Percentiles rank a stretch among this genome's conserved stretches.
Conservation (phyloP, 1,140 invertebrate genomes). For the Drosophila saltans region DNA sequence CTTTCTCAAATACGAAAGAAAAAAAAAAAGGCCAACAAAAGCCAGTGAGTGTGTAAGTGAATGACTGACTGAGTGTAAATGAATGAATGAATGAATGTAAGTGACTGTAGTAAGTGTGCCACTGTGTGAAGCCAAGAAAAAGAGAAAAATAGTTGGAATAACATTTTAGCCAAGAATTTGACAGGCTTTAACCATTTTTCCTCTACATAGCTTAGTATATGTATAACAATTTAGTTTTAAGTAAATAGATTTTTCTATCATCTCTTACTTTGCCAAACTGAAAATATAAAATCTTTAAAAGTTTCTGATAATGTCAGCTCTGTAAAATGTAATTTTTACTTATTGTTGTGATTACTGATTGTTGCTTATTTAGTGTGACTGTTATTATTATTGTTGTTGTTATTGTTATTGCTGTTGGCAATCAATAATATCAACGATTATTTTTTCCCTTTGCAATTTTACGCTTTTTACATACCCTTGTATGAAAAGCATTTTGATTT, state of each 20-base stretch:
- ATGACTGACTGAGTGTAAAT: conserved; percentile 7
- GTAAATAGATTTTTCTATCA: background rate
- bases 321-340: conserved; percentile 34
- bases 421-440: conserved; percentile 27
- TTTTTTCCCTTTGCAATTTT: conserved; percentile 4
- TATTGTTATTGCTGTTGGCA: conserved; percentile 7
- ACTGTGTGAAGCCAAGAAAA: conserved; percentile 50
- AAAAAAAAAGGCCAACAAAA: conserved; percentile 48
- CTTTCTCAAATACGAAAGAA: conserved; percentile 6
- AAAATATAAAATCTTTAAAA: conserved; percentile 13
- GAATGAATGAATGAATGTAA: conserved; percentile 22
- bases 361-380: conserved; percentile 17
- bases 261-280: background rate
- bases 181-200: too few relatives aligned
- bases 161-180: too few relatives aligned
- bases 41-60: conserved; percentile 16
- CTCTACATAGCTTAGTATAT: too few relatives aligned
- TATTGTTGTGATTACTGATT: conserved; percentile 34
- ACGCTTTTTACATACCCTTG: too few relatives aligned
- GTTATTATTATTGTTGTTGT: conserved; percentile 2
- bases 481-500: background rate
- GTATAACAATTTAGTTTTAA: too few relatives aligned
- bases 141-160: too few relatives aligned
- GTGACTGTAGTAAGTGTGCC: conserved; percentile 51
- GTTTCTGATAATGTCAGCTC: conserved; percentile 36